Conservation (phyloP, 2,888 invertebrate species). For the Tenthredo distinguenda region DNA sequence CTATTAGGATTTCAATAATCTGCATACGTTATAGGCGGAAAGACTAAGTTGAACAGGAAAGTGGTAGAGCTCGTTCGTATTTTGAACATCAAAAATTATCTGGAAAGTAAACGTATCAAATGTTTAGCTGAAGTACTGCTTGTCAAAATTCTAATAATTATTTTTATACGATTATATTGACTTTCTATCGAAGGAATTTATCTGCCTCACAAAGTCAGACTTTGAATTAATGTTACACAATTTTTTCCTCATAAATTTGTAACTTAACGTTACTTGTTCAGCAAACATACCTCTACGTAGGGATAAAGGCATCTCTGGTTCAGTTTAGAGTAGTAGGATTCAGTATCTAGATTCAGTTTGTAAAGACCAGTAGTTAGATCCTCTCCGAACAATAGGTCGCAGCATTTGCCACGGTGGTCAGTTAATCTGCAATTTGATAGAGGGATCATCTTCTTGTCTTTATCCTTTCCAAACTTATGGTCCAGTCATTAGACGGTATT, state of each 20-base stretch:
- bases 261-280: background rate
- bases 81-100: conserved; percentile 17
- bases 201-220: too few species aligned
- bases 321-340: background rate
- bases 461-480: background rate
- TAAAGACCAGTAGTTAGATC: background rate
- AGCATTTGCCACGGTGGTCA: background rate
- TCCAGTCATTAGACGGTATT: background rate
- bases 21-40: background rate
- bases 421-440: background rate
- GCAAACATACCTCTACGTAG: background rate
- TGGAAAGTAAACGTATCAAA: background rate
- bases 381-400: background rate
- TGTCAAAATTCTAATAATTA: background rate
- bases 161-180: background rate
- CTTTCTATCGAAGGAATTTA: too few species aligned
- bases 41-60: conserved; percentile 4
- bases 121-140: background rate
- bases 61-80: background rate
- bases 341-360: conserved; percentile 8
- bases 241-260: background rate
- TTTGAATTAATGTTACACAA: background rate
- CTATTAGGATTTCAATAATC: background rate
- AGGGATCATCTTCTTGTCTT: too few species aligned
- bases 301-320: background rate